A percentile compares a stretch with the other conserved stretches of the same genome.
phyloP scores from a whole-genome alignment of 2,797 vertebrate genomes.

The Lepilemur septentrionalis region DNA sequence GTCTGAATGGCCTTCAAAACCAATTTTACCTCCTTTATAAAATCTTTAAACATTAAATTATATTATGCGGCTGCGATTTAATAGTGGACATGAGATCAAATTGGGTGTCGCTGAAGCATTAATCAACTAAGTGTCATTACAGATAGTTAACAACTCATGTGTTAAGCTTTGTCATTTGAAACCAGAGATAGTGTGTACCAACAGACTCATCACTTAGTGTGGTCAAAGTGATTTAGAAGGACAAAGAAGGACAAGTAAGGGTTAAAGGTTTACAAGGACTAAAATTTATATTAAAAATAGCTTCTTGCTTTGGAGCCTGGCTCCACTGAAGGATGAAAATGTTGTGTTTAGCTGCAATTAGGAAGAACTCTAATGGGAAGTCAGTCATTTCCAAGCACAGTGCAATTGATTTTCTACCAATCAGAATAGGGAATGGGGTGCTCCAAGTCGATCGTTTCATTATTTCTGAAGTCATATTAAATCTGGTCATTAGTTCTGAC shows the following conservation, averaged over 20 bases:
- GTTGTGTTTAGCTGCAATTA: constrained; percentile 84
- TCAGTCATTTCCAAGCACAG: constrained; percentile 87
- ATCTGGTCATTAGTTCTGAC: constrained; percentile 85
- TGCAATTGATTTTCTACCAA: constrained; percentile 88
- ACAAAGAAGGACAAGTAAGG: constrained; percentile 34
- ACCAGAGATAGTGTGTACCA: constrained; percentile 74
- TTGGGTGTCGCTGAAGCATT: constrained; percentile 57
- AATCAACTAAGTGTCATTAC: constrained; percentile 62
- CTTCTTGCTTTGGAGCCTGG: constrained; percentile 77
- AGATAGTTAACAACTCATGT: constrained; percentile 63
- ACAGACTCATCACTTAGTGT: constrained; percentile 73
- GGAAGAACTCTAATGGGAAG: constrained; percentile 86
- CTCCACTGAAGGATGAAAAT: constrained; percentile 72
- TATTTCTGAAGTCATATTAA: constrained; percentile 87
- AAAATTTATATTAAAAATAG: constrained; percentile 81
- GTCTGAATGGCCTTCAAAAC: constrained; percentile 82
- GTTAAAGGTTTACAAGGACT: constrained; percentile 80
- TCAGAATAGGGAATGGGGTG: constrained; percentile 86
- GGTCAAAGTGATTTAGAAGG: constrained; percentile 78
- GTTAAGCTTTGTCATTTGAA: constrained; percentile 79
- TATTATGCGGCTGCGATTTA: constrained; percentile 68
- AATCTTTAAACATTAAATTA: constrained; percentile 80
- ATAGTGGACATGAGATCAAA: constrained; percentile 62
- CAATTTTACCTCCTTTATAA: constrained; percentile 81
- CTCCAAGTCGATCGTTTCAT: constrained; percentile 86